Percentiles rank a stretch among this genome's conserved stretches.
These are phyloP conservation scores for Girardinus metallicus DNA, from an alignment of 2,797 vertebrate genomes.

Conservation along the genomic window DNA sequence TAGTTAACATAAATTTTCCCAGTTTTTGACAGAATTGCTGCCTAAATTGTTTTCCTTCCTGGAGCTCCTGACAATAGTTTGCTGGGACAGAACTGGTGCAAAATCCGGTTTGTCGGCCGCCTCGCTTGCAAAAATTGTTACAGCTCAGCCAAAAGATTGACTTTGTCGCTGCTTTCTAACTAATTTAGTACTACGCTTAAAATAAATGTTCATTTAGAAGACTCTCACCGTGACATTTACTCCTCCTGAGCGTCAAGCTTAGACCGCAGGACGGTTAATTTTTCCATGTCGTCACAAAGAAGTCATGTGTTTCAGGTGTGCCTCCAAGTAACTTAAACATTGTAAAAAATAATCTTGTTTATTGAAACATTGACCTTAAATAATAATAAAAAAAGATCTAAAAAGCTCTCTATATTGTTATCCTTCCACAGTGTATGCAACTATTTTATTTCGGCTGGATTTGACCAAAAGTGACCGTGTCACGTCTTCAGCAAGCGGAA, in stretches of 20 bases:
- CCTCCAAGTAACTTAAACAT: neutral
- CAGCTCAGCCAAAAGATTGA: neutral
- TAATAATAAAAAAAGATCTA: neutral
- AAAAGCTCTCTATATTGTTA: neutral
- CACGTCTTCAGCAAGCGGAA: conserved; percentile 3
- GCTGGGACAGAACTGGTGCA: neutral
- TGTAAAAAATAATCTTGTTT: neutral
- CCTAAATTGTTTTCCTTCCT: neutral
- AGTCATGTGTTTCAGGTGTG: neutral
- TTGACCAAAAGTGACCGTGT: conserved; percentile 4
- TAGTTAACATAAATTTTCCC: neutral
- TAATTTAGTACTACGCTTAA: neutral
- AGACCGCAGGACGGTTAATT: neutral
- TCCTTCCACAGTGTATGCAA: neutral
- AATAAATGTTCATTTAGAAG: neutral
- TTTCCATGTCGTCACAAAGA: neutral
- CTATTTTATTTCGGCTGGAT: neutral
- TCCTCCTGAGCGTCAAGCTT: neutral
- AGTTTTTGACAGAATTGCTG: neutral
- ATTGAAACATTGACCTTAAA: neutral
- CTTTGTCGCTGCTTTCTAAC: neutral
- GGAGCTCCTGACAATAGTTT: neutral
- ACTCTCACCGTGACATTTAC: neutral
- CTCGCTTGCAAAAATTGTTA: neutral
- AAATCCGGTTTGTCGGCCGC: neutral